Conservation (phyloP, 1,140 invertebrate genomes). For the Samia ricini region DNA sequence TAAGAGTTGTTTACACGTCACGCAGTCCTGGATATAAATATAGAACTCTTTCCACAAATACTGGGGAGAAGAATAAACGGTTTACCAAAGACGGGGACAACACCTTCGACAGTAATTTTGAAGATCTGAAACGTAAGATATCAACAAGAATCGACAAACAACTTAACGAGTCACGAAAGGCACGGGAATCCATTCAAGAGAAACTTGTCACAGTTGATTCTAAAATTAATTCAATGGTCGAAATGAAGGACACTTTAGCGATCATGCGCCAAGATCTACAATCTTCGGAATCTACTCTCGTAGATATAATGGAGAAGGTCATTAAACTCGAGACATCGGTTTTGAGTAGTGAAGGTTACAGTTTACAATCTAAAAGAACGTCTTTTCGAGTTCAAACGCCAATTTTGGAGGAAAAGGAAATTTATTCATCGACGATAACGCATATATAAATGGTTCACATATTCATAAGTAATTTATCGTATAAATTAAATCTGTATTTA, state of each 20-base stretch:
- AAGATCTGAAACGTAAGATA: constrained; percentile 47
- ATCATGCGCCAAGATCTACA: constrained; percentile 37
- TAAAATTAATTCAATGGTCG: constrained; percentile 54
- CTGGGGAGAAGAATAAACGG: constrained; percentile 37
- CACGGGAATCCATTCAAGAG: constrained; percentile 40
- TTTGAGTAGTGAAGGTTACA: constrained; percentile 23
- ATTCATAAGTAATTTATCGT: not conserved
- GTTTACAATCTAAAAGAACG: constrained; percentile 32
- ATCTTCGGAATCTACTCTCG: constrained; percentile 33
- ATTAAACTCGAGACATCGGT: constrained; percentile 31
- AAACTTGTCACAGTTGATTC: constrained; percentile 48
- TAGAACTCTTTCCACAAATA: constrained; percentile 57
- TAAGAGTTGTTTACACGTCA: constrained; percentile 53
- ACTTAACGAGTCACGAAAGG: constrained; percentile 31
- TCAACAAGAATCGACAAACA: constrained; percentile 38
- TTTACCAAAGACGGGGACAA: constrained; percentile 36
- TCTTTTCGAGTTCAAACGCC: constrained; percentile 19
- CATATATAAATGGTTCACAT: not conserved
- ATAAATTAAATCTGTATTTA: not conserved
- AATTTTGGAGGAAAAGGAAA: constrained; percentile 20
- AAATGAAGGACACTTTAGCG: constrained; percentile 39
- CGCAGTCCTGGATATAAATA: constrained; percentile 60
- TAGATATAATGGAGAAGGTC: constrained; percentile 37
- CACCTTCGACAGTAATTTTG: constrained; percentile 45
- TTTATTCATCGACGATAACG: constrained; percentile 2